Evolutionary conservation across 2,797 vertebrate species (phyloP).

Genomic region (Poeciliopsis paucimaculata): DNA sequence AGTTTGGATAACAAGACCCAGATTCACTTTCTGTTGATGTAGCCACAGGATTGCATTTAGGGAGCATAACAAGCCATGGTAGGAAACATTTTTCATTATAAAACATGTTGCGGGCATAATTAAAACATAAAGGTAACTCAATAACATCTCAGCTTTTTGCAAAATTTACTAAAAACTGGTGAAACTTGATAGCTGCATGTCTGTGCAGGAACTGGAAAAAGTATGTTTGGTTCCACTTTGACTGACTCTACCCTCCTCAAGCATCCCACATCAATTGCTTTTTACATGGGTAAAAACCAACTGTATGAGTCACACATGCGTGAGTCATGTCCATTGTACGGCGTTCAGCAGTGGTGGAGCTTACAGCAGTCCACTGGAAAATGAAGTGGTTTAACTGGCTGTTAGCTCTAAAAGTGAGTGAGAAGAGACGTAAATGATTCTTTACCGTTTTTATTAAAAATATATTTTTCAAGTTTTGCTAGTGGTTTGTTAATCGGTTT

Average conservation of each 20-base stretch:
- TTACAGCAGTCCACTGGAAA: background rate
- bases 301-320: background rate
- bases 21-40: background rate
- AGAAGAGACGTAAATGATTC: background rate
- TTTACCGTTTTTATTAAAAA: background rate
- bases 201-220: background rate
- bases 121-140: background rate
- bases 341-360: background rate
- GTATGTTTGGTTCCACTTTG: background rate
- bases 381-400: background rate
- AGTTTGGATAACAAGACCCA: background rate
- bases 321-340: conserved; percentile 11
- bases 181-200: background rate
- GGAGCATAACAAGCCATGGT: background rate
- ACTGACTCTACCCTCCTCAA: conserved; percentile 20
- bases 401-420: background rate
- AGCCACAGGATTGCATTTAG: background rate
- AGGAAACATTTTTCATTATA: background rate
- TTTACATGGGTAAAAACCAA: background rate
- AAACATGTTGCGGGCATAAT: background rate
- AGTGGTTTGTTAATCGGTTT: background rate
- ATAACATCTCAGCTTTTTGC: background rate
- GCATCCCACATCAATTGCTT: background rate
- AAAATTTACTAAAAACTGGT: background rate
- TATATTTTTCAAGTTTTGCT: background rate